Evolutionary conservation across 2,113 vertebrate species (phyloP).

Genomic region (Phocoena sinus): DNA sequence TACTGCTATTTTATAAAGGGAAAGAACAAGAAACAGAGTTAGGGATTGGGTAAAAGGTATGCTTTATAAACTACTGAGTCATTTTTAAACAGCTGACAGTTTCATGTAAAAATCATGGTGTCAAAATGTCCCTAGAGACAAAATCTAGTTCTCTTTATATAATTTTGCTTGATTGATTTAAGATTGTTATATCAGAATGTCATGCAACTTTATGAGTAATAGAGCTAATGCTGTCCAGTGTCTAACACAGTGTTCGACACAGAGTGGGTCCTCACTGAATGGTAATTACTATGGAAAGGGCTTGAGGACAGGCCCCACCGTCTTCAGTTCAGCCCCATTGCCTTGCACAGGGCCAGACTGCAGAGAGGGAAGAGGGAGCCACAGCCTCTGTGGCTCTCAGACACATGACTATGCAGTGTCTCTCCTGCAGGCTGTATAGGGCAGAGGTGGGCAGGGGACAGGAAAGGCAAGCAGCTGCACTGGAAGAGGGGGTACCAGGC

Average conservation of each 20-base stretch:
- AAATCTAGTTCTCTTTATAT: background rate
- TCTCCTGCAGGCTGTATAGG: background rate
- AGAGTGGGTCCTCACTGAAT: background rate
- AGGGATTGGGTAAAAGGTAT: background rate
- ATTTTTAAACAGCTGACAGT: background rate
- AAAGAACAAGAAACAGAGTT: background rate
- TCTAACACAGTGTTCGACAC: background rate
- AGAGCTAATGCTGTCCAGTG: background rate
- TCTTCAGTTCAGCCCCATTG: background rate
- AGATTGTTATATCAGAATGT: background rate
- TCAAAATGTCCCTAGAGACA: background rate
- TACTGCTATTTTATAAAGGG: background rate
- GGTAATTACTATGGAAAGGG: background rate
- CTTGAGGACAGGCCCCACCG: background rate
- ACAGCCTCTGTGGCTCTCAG: background rate
- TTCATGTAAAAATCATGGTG: background rate
- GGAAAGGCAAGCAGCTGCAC: background rate
- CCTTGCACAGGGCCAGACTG: background rate
- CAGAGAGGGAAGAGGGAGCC: background rate
- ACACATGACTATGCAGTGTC: accelerated
- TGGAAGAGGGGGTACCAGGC: slow-evolving; percentile 40
- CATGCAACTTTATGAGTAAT: background rate
- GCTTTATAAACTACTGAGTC: background rate
- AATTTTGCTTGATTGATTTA: background rate
- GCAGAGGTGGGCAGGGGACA: background rate